Evolutionary conservation across 2,888 invertebrate species (phyloP).

Genomic region (Thera obeliscata): DNA sequence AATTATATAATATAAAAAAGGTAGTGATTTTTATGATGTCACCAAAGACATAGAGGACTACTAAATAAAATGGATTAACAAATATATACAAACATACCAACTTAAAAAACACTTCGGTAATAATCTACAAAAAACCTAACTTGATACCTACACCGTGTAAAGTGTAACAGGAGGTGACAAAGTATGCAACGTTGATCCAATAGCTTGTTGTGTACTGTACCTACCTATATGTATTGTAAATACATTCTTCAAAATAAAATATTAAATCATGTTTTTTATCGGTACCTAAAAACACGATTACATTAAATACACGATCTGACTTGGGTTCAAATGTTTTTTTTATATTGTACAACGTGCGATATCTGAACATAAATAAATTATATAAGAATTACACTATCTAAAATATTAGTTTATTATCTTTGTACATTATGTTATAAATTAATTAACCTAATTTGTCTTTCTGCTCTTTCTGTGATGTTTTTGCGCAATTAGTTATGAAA

Average conservation of each 20-base stretch:
- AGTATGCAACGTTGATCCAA: neutral
- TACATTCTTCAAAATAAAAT: too few species aligned
- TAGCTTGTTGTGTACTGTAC: too few species aligned
- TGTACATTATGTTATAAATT: conserved; percentile 72
- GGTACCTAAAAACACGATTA: too few species aligned
- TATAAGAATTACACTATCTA: conserved; percentile 69
- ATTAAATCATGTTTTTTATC: too few species aligned
- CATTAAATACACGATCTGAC: neutral
- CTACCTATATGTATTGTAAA: too few species aligned
- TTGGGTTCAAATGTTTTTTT: neutral
- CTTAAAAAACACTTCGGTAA: neutral
- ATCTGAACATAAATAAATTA: neutral
- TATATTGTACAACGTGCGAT: neutral
- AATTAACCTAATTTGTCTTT: conserved; percentile 51
- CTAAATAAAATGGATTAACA: conserved; percentile 1
- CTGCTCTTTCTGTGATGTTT: conserved; percentile 37
- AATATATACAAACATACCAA: conserved; percentile 11
- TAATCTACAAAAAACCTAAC: neutral
- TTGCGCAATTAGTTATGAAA: conserved; percentile 27
- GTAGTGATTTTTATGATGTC: too few species aligned
- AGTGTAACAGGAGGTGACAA: neutral
- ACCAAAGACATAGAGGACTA: too few species aligned
- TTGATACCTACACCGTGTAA: too few species aligned
- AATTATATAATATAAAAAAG: too few species aligned
- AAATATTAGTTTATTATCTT: conserved; percentile 69